Evolutionary conservation across 2,113 vertebrate species (phyloP).

Genomic region (Zapornia atra): DNA sequence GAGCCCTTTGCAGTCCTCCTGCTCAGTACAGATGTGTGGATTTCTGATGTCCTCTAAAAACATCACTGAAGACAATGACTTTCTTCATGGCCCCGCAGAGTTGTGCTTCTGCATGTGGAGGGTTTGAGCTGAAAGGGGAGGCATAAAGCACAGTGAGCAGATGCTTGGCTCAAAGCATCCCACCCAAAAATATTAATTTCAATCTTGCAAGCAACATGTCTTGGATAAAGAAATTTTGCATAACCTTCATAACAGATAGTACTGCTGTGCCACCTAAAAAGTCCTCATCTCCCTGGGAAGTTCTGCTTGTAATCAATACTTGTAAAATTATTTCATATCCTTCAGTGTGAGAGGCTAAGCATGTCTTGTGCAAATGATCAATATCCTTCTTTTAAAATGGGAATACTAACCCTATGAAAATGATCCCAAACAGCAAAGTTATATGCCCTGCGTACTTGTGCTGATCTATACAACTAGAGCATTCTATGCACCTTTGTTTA

Average conservation of each 20-base stretch:
- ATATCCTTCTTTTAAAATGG: neutral
- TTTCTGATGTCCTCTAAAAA: neutral
- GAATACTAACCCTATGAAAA: neutral
- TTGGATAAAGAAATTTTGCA: neutral
- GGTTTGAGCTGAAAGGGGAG: neutral
- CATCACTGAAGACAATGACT: neutral
- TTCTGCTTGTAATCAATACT: neutral
- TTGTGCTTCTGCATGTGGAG: neutral
- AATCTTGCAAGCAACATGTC: neutral
- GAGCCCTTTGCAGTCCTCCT: accelerated
- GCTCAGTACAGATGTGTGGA: neutral
- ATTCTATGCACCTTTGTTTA: neutral
- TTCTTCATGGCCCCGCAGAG: neutral
- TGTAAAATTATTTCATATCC: neutral
- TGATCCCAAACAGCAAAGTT: neutral
- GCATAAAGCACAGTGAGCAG: neutral
- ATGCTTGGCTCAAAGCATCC: neutral
- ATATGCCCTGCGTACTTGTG: neutral
- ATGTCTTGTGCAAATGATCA: neutral
- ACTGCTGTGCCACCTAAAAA: neutral
- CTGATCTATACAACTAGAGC: neutral
- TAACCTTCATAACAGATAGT: neutral
- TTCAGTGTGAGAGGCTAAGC: neutral
- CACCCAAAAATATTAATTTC: neutral
- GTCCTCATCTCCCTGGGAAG: neutral